phyloP scores from a whole-genome alignment of 1,140 invertebrate species.

The Drosophila santomea region DNA sequence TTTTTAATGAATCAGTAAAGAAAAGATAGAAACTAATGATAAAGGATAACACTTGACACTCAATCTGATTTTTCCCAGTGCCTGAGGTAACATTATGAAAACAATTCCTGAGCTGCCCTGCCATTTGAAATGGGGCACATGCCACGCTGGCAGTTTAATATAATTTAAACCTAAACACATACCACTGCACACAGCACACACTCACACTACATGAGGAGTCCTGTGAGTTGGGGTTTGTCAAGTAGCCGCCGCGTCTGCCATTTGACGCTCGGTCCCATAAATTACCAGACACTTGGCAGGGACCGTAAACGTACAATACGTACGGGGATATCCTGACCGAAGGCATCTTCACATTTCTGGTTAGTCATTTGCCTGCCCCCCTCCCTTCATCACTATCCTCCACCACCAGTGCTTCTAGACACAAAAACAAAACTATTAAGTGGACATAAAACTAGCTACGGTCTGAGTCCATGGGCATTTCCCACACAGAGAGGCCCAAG shows the following conservation, averaged over 20 bases:
- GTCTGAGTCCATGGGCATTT: constrained; percentile 31
- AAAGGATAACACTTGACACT: too few species aligned
- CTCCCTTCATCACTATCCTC: constrained; percentile 14
- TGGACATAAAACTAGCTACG: constrained; percentile 70
- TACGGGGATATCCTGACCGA: constrained; percentile 8
- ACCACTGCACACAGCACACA: constrained; percentile 41
- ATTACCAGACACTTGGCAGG: constrained; percentile 70
- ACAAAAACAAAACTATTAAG: constrained; percentile 81
- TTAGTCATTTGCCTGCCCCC: constrained; percentile 71
- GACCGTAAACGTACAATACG: constrained; percentile 16
- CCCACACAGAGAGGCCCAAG: constrained; percentile 33
- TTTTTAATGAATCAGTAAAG: too few species aligned
- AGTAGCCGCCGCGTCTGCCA: constrained; percentile 75
- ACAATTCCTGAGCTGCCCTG: constrained; percentile 54
- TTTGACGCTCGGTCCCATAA: constrained; percentile 74
- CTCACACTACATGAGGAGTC: not conserved
- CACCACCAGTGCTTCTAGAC: constrained; percentile 39
- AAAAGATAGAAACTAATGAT: too few species aligned
- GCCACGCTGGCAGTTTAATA: constrained; percentile 79
- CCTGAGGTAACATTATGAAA: constrained; percentile 65
- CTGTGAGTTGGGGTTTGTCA: constrained; percentile 63
- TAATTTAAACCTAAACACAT: constrained; percentile 80
- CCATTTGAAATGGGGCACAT: constrained; percentile 75
- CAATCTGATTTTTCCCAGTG: constrained; percentile 14
- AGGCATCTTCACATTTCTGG: constrained; percentile 76